phyloP scores from a whole-genome alignment of 2,888 invertebrate species.

The Erebia ligea region DNA sequence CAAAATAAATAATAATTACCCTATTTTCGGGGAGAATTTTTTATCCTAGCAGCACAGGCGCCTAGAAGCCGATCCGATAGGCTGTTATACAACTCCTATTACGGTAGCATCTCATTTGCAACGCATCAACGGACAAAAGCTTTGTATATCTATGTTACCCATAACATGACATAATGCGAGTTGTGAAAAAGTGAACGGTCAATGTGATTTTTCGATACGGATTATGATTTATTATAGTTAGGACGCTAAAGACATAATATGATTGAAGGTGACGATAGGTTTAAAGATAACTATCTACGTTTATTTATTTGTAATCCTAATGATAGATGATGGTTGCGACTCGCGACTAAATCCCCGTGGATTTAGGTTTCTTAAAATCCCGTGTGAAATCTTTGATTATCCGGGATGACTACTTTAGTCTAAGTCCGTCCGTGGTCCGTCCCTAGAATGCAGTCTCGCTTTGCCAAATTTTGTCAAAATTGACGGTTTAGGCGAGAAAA shows the following conservation, averaged over 20 bases:
- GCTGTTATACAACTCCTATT: conserved; percentile 43
- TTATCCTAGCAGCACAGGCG: not conserved
- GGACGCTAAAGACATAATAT: not conserved
- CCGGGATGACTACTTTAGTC: no score
- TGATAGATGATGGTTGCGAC: no score
- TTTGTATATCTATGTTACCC: conserved; percentile 21
- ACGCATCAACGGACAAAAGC: conserved; percentile 37
- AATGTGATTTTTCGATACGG: conserved; percentile 27
- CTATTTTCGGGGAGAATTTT: not conserved
- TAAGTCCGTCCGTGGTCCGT: no score
- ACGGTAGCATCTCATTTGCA: conserved; percentile 45
- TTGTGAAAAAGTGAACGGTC: conserved; percentile 35
- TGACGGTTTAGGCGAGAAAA: no score
- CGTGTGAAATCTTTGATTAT: not conserved
- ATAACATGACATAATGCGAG: conserved; percentile 33
- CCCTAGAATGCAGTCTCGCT: no score
- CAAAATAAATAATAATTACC: not conserved
- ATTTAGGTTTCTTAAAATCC: not conserved
- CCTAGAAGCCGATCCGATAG: conserved; percentile 37
- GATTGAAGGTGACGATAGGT: not conserved
- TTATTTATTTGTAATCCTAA: not conserved
- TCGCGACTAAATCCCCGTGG: no score
- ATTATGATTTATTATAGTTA: conserved; percentile 12
- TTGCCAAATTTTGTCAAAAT: no score
- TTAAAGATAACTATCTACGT: not conserved